Evolutionary conservation across 37 sponge, comb jelly and placozoan species (phyloP), one percentile per base, ranked within the genome.

Genomic region (Tethya wilhelma): DNA sequence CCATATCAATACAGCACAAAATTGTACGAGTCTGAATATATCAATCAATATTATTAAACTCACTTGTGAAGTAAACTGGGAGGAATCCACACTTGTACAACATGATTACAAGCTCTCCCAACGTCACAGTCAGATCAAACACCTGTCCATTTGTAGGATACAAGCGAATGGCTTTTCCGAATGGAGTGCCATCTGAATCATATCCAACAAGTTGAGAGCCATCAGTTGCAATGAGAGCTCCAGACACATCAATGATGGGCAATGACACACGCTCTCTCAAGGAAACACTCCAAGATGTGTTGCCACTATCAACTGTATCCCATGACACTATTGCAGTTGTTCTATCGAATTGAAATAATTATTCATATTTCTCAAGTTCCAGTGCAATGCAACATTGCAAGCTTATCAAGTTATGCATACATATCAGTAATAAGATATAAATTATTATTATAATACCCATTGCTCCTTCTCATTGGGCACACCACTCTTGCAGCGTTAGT

Each of bases 31-130:
- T n/a, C n/a, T n/a, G n/a, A n/a, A n/a, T n/a, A n/a, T n/a, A n/a
- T n/a, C n/a, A n/a, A n/a, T n/a, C n/a, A n/a, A n/a, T n/a, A n/a
- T n/a, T n/a, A n/a, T n/a, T n/a, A n/a, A n/a, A n/a, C 78, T 77
- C 44, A 80, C 80, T 53, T 49, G 80, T 80, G 14, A 67, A 29
- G 20, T 67, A 69, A 29, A 59, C 71, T 5, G 40, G 58, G 6
- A 80, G 4, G 49, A 80, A 67, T 45, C 80, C 80, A 69, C 80
- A 80, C 58, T 67, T 66, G 60, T 80, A 80, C 37, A 80, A 33
- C 8, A 80, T 32, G 29, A 67, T 14, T 9, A 78, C 1, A 39
- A 56, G 14, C 17, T 55, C 30, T 11, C 37, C 59, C 11, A 57
- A 38, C 26, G 57, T 37, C 23, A 68, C 17, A 17, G 59, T 37